Conservation (phyloP, 2,797 vertebrate species). For the Borostomias antarcticus region DNA sequence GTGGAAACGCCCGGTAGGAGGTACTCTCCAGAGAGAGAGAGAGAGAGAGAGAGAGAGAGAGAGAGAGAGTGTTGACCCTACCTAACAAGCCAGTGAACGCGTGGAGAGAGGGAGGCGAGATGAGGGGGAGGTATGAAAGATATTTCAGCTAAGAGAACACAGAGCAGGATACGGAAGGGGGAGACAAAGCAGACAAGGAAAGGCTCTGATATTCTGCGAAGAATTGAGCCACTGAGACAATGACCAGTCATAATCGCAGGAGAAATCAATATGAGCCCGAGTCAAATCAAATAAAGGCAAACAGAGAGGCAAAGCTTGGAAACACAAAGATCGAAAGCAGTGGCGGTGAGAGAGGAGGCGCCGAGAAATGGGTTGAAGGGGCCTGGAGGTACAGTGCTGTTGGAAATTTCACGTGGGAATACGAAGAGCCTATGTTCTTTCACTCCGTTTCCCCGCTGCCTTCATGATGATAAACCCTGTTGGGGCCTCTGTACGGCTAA, state of each 20-base stretch:
- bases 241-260: slow-evolving; percentile 54
- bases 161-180: too few relatives aligned
- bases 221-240: slow-evolving; percentile 50
- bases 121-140: too few relatives aligned
- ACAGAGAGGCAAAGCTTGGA: slow-evolving; percentile 34
- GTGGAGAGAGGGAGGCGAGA: too few relatives aligned
- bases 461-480: slow-evolving; percentile 56
- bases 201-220: slow-evolving; percentile 42
- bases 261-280: slow-evolving; percentile 49
- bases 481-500: slow-evolving; percentile 58
- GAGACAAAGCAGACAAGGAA: slow-evolving; percentile 57
- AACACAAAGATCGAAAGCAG: slow-evolving; percentile 36
- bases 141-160: too few relatives aligned
- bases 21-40: too few relatives aligned
- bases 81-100: too few relatives aligned
- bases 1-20: too few relatives aligned
- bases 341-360: slow-evolving; percentile 19
- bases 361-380: slow-evolving; percentile 30
- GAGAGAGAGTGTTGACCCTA: too few relatives aligned
- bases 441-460: slow-evolving; percentile 25
- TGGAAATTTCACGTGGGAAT: neutral
- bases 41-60: too few relatives aligned
- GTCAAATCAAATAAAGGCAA: slow-evolving; percentile 49
- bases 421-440: slow-evolving; percentile 10
- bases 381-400: slow-evolving; percentile 21